phyloP scores from a whole-genome alignment of 2,888 invertebrate genomes.

The Nesidiocoris tenuis region DNA sequence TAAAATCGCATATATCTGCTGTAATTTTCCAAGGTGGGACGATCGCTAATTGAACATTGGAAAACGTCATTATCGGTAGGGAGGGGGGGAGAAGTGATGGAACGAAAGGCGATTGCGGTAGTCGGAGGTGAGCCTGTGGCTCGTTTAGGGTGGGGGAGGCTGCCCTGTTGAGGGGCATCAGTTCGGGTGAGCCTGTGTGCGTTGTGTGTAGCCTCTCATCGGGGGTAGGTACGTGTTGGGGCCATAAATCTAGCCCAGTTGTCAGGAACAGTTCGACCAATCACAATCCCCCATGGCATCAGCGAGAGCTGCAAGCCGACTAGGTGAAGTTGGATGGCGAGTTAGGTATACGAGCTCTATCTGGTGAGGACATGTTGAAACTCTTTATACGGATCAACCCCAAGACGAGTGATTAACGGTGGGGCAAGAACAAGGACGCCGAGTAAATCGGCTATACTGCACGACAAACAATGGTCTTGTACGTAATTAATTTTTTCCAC shows the following conservation, averaged over 20 bases:
- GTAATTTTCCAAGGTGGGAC: slow-evolving; percentile 24
- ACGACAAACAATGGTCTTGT: no score
- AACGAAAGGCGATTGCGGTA: slow-evolving; percentile 2
- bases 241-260: slow-evolving; percentile 37
- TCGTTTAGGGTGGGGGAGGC: slow-evolving; percentile 19
- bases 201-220: slow-evolving; percentile 9
- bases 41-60: slow-evolving; percentile 39
- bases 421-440: background rate
- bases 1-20: slow-evolving; percentile 28
- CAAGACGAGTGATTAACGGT: slow-evolving; percentile 33
- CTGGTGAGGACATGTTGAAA: slow-evolving; percentile 42
- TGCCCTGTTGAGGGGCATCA: no score
- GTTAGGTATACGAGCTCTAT: slow-evolving; percentile 37
- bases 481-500: no score
- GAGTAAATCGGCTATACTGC: no score
- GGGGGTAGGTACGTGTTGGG: slow-evolving; percentile 36
- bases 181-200: no score
- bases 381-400: slow-evolving; percentile 36
- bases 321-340: background rate
- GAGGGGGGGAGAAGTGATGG: slow-evolving; percentile 4
- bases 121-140: slow-evolving; percentile 10
- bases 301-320: background rate
- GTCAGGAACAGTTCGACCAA: slow-evolving; percentile 43
- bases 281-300: slow-evolving; percentile 25
- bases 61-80: slow-evolving; percentile 29